These are phyloP conservation scores for Parnassius orleans DNA, from an alignment of 2,888 invertebrate species.

Conservation along the genomic window DNA sequence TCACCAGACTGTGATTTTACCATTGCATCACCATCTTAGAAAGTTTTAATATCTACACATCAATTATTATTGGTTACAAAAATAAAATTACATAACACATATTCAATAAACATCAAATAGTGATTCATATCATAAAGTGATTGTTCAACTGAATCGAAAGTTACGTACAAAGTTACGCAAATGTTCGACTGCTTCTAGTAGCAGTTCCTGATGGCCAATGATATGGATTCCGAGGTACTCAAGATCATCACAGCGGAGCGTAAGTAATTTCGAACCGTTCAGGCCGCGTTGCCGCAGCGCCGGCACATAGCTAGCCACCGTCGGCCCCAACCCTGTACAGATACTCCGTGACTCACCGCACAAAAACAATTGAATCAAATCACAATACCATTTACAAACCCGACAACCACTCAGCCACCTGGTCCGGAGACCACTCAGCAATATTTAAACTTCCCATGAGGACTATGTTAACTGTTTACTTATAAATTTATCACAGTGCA, in stretches of 20 bases:
- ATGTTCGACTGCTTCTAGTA: conserved; percentile 95
- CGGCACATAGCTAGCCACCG: conserved; percentile 89
- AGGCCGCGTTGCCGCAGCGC: conserved; percentile 90
- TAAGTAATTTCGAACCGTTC: conserved; percentile 90
- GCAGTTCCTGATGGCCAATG: conserved; percentile 96
- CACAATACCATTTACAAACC: conserved; percentile 75
- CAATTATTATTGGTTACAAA: too few relatives aligned
- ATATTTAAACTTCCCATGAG: conserved; percentile 78
- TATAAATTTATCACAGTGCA: conserved; percentile 36
- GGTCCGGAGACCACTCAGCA: conserved; percentile 93
- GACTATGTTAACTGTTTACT: conserved; percentile 30
- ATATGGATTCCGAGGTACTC: conserved; percentile 91
- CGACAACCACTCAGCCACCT: conserved; percentile 95
- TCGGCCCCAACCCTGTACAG: conserved; percentile 86
- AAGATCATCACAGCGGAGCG: conserved; percentile 93
- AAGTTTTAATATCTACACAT: too few relatives aligned
- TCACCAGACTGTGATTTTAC: too few relatives aligned
- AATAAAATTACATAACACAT: too few relatives aligned
- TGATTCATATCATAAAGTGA: too few relatives aligned
- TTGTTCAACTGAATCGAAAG: conserved; percentile 11
- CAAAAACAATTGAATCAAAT: conserved; percentile 32
- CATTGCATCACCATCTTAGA: too few relatives aligned
- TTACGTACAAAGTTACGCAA: conserved; percentile 91
- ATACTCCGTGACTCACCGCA: conserved; percentile 36
- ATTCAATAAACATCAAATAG: too few relatives aligned